Evolutionary conservation across 2,888 invertebrate genomes (phyloP).

Genomic region (Chrysolina americana): DNA sequence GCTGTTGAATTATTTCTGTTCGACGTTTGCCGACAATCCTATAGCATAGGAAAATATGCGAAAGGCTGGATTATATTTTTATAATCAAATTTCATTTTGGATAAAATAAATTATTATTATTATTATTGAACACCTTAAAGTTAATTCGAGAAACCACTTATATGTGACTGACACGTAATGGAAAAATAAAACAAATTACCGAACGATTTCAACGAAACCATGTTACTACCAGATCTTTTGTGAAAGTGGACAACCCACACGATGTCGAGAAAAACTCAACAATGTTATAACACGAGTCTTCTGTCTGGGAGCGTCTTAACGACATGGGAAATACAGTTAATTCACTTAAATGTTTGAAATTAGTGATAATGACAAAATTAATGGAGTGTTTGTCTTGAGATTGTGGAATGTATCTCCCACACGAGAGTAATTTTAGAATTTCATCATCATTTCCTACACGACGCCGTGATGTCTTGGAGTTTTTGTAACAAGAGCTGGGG

Average conservation of each 20-base stretch:
- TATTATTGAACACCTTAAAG: too few species aligned
- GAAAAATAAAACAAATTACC: conserved; percentile 11
- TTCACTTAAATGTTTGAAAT: conserved; percentile 25
- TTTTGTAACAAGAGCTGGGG: not conserved
- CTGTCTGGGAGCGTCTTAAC: conserved; percentile 22
- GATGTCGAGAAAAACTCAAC: conserved; percentile 15
- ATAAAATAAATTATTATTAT: too few species aligned
- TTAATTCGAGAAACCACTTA: not conserved
- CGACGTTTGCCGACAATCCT: too few species aligned
- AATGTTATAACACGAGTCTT: conserved; percentile 25
- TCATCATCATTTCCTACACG: conserved; percentile 27
- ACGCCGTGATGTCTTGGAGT: not conserved
- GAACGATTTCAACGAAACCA: conserved; percentile 3
- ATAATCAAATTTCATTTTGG: too few species aligned
- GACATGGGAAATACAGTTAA: conserved; percentile 30
- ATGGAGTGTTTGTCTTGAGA: conserved; percentile 28
- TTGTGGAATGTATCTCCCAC: conserved; percentile 29
- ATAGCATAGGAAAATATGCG: too few species aligned
- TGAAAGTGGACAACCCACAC: conserved; percentile 29
- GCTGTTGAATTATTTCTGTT: too few species aligned
- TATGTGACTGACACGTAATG: not conserved
- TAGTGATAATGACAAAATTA: conserved; percentile 32
- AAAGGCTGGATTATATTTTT: too few species aligned
- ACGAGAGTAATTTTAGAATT: conserved; percentile 11
- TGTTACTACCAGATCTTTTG: conserved; percentile 11